These are phyloP conservation scores for Capitella teleta DNA, from an alignment of 1,140 invertebrate species.

Conservation along the genomic window DNA sequence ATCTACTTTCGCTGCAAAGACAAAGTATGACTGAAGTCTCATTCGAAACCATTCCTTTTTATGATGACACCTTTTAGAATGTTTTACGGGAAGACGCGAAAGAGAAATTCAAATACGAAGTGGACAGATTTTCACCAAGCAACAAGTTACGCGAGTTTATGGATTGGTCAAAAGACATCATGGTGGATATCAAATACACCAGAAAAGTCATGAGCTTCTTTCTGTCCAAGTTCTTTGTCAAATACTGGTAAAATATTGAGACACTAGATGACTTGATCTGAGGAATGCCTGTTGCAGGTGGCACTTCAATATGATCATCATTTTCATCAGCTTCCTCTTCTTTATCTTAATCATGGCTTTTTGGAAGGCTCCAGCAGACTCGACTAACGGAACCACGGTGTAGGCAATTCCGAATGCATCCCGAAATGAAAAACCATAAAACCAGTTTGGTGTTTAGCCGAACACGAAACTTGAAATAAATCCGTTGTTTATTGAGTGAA, in stretches of 20 bases:
- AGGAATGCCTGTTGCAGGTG: slow-evolving; percentile 12
- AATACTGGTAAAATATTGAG: slow-evolving; percentile 8
- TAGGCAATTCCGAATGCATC: too few species aligned
- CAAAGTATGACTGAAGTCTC: slow-evolving; percentile 18
- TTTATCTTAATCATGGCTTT: slow-evolving; percentile 18
- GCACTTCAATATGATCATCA: slow-evolving; percentile 18
- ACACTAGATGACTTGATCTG: not conserved
- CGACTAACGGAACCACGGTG: too few species aligned
- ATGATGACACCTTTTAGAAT: slow-evolving; percentile 16
- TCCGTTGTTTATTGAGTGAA: too few species aligned
- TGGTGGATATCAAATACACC: slow-evolving; percentile 36
- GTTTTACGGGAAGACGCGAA: slow-evolving; percentile 38
- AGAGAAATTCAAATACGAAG: slow-evolving; percentile 38
- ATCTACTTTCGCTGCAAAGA: slow-evolving; percentile 31
- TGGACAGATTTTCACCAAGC: slow-evolving; percentile 34
- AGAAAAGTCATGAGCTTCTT: slow-evolving; percentile 18
- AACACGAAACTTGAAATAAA: too few species aligned
- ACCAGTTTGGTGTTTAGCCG: too few species aligned
- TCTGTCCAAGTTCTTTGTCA: slow-evolving; percentile 8
- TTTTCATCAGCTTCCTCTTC: slow-evolving; percentile 20
- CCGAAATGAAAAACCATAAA: too few species aligned
- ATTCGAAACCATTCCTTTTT: not conserved
- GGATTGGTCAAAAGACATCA: slow-evolving; percentile 37
- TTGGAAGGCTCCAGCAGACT: slow-evolving; percentile 15
- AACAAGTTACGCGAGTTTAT: slow-evolving; percentile 38